Evolutionary conservation across 2,797 vertebrate genomes (phyloP).

Genomic region (Siniperca undulata): DNA sequence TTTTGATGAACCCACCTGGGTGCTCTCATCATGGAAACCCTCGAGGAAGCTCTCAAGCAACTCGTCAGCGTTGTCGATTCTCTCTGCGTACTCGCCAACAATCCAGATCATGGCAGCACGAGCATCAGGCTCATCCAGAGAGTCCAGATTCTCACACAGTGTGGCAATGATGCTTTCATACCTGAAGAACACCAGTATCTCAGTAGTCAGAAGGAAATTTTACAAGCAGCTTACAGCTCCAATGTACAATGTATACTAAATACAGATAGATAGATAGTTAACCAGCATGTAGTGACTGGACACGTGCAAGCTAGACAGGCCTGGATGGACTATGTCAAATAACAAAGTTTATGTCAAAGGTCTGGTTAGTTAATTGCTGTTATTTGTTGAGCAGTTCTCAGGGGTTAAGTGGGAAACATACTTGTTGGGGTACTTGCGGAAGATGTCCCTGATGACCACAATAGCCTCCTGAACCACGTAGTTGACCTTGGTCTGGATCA

Average conservation of each 20-base stretch:
- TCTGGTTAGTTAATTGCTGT: not conserved
- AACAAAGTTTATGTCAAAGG: not conserved
- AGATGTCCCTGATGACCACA: slow-evolving; percentile 98
- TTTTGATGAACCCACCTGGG: slow-evolving; percentile 88
- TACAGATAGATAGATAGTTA: not conserved
- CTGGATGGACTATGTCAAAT: not conserved
- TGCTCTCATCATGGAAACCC: slow-evolving; percentile 99
- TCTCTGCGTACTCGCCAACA: slow-evolving; percentile 96
- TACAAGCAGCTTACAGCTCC: not conserved
- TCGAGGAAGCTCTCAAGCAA: slow-evolving; percentile 97
- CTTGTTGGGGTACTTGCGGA: slow-evolving; percentile 99
- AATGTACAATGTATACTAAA: not conserved
- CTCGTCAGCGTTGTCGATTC: slow-evolving; percentile 98
- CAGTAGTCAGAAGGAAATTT: not conserved
- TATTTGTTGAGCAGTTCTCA: not conserved
- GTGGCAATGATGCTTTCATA: slow-evolving; percentile 99
- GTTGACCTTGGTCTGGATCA: slow-evolving; percentile 99
- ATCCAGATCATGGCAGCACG: slow-evolving; percentile 99
- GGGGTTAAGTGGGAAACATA: slow-evolving; percentile 71
- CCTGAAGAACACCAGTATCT: slow-evolving; percentile 62
- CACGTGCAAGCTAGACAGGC: not conserved
- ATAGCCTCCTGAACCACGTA: slow-evolving; percentile 99
- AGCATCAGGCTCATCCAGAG: slow-evolving; percentile 96
- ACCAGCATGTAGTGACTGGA: not conserved
- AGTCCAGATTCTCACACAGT: slow-evolving; percentile 97